Percentiles rank a stretch among this genome's conserved stretches.
Evolutionary conservation across 2,888 invertebrate species (phyloP).

Genomic region (Drosophila demipolita): DNA sequence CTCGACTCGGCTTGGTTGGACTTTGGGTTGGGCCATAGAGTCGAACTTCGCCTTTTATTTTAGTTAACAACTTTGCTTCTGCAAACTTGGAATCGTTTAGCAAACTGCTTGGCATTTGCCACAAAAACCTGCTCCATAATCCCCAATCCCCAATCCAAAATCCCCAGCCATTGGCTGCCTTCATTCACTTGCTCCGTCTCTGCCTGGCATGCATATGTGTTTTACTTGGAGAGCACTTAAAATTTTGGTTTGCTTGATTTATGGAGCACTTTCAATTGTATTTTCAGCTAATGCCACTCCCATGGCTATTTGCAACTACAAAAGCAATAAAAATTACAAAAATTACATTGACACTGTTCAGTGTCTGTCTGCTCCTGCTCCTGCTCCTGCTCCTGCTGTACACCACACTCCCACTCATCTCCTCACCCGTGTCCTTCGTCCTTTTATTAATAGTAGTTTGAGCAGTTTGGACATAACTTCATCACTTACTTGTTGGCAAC

Average conservation of each 20-base stretch:
- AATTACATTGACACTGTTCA: slow-evolving; percentile 40
- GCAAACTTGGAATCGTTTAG: slow-evolving; percentile 75
- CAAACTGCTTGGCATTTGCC: slow-evolving; percentile 72
- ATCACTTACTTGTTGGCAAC: slow-evolving; percentile 92
- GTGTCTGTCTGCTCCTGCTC: slow-evolving; percentile 1
- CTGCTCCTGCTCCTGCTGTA: background rate
- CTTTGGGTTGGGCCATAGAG: slow-evolving; percentile 33
- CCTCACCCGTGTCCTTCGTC: slow-evolving; percentile 9
- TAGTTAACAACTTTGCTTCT: slow-evolving; percentile 64
- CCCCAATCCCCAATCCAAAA: slow-evolving; percentile 13
- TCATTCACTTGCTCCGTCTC: slow-evolving; percentile 17
- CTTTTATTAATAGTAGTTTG: slow-evolving; percentile 51
- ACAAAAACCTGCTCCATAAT: slow-evolving; percentile 29
- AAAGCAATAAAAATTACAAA: slow-evolving; percentile 35
- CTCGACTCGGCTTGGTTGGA: background rate
- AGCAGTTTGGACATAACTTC: slow-evolving; percentile 43
- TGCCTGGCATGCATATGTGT: slow-evolving; percentile 45
- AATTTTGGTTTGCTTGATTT: slow-evolving; percentile 68
- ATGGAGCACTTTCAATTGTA: slow-evolving; percentile 77
- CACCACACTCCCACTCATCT: background rate
- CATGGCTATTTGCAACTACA: slow-evolving; percentile 45
- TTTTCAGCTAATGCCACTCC: slow-evolving; percentile 47
- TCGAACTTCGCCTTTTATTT: slow-evolving; percentile 61
- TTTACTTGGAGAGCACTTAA: slow-evolving; percentile 74
- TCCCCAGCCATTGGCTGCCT: slow-evolving; percentile 6